Conservation (phyloP, 64 coral and sea anemone species). For the Actinia equina region DNA sequence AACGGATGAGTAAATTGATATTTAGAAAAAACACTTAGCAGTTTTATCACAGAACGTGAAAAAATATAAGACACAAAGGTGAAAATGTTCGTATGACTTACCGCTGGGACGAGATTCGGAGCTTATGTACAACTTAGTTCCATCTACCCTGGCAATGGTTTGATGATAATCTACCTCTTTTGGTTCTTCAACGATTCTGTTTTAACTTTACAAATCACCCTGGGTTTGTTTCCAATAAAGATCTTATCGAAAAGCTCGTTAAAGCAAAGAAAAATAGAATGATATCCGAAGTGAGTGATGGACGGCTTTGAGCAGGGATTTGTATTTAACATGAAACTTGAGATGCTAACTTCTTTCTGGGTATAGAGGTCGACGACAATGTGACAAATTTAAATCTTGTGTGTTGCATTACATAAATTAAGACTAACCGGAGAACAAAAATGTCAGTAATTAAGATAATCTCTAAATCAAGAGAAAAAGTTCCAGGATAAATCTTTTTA, state of each 20-base stretch:
- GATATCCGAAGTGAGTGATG: neutral
- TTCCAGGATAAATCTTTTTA: neutral
- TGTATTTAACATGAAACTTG: neutral
- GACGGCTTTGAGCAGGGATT: constrained; percentile 5
- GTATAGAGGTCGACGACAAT: neutral
- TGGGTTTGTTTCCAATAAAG: neutral
- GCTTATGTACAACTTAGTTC: neutral
- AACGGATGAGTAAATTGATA: too few relatives aligned
- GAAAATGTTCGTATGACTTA: neutral
- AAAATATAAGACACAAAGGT: neutral
- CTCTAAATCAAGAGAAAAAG: neutral
- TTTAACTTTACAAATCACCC: neutral
- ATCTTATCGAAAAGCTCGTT: constrained; percentile 5
- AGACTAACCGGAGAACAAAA: neutral
- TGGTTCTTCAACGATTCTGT: neutral
- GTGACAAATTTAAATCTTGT: neutral
- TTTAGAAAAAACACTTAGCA: neutral
- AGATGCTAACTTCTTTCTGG: neutral
- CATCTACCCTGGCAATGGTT: neutral
- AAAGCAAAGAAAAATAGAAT: neutral
- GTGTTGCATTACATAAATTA: neutral
- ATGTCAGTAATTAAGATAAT: neutral
- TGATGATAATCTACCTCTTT: neutral
- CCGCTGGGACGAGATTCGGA: neutral
- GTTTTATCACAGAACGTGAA: neutral